Evolutionary conservation across 2,797 vertebrate genomes (phyloP), one percentile per base, ranked within the genome.

Genomic region (Microctenopoma lineatum): DNA sequence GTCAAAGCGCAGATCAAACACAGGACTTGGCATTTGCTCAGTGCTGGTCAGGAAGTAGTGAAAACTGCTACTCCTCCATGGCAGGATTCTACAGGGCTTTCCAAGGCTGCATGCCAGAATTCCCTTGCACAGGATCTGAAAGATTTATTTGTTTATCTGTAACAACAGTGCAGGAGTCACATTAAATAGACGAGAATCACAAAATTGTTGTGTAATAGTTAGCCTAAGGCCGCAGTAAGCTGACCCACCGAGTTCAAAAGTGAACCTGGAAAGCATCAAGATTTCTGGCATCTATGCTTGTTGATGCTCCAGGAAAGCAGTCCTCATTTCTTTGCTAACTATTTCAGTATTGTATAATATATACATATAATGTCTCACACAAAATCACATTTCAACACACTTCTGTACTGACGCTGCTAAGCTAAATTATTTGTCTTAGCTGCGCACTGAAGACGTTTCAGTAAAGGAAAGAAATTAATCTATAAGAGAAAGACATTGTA

Each of bases 1-100:
- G 63, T 84, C 84, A 83, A 88, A 88, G 84, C 75, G 65, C 66
- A 63, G 87, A 90, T 90, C 79, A 83, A 86, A 90, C 90, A 91
- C 81, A 79, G 59, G 14, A 83, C 86, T 84, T 83, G 73, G 78
- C 79, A 75, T 89, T 87, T 70, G 72, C 82, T 90, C 78, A 80
- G 70, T 82, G 59, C 56, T 63, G 39, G 55, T 83, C 89, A 89
- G 88, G 79, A 89, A 82, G 87, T 84, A 76, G 65, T 88, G 79
- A 84, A 90, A 84, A 73, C 61, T 78, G 73, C 75, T 83, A 70
- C 81, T 80, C 59, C 64, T 81, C 71, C 59, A 50, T 67, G 70
- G 74, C 34, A 5, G 61, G 47, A 61, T 57, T 66, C 51, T 81
- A 68, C 51, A 66, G 79, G 70, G 76, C 84, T 84, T 80, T 86